Evolutionary conservation across 2,113 vertebrate species (phyloP), one percentile per base, ranked within the genome.

Genomic region (Hippocampus mohnikei): DNA sequence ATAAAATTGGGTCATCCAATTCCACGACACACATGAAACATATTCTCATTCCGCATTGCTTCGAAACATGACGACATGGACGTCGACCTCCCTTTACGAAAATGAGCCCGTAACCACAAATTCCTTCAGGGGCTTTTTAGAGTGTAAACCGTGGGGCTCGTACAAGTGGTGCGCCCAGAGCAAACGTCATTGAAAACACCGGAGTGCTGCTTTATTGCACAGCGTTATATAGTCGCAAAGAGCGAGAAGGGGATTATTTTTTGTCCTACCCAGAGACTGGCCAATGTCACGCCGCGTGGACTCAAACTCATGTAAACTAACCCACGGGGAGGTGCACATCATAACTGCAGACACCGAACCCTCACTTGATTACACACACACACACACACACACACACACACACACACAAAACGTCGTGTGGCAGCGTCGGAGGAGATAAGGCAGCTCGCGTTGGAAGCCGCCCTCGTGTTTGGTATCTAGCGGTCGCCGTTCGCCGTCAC

Each of bases 221-320:
- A 83, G 2, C 7, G 27, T 18, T 33, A 59, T 59, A 59, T 15
- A 13, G 61, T 23, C 77, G 80, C 69, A 61, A 72, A 81, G 73
- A 82, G 63, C 74, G 81, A 74, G 41, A 74, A 74, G 37, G 69
- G 81, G 82, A 86, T 83, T 83, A 81, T 76, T 81, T 33, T 82
- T 77, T 88, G 84, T 88, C 73, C 88, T 84, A 81, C 76, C 75
- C 75, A 65, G 81, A 74, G 74, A 74, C 88, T 88, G 87, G 85
- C 59, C 77, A 85, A 9, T 81, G 80, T 90, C 84, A 87, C 75
- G 16, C 21, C 8, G 52, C 68, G 29, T n/a, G 75, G 53, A 72
- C 80, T 77, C 77, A 15, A 73, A 71, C 74, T 69, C 61, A 42
- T 60, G 8, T 40, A 66, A 60, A 60, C 27, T 29, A 33, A 60